Base-by-base conservation (phyloP, 2,888 invertebrate species). In the Carterocephalus palaemon region DNA sequence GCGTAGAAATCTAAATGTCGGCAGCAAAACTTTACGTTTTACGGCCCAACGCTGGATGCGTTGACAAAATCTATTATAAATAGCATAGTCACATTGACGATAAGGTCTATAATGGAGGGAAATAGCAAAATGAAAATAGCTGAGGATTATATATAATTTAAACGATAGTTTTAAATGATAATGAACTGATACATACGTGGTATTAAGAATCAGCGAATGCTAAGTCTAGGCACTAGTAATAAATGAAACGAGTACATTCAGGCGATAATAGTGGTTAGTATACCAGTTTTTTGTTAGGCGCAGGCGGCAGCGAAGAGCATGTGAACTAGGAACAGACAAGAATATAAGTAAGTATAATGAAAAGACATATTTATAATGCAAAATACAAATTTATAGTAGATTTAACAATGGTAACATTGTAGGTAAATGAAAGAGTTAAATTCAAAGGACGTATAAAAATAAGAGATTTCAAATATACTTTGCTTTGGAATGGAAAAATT, bases 1-100 rank as follows among this genome's bases (percentile, higher is more conserved):
- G 28, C 42, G 16, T 28, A 22, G 28, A 28, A 42, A 42, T 42
- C 42, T 42, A 34, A 34, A 42, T 29, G 42, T 42, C 15, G 42
- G 28, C 34, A 22, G 42, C 42, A 36, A 42, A 42, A 42, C 34
- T 42, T 42, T 22, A 42, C 34, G 26, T 36, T 42, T 42, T 42
- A 42, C 42, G 34, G 34, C 26, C 26, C 9, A 34, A 36, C 16
- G 16, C 15, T 16, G 36, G 10, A 36, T 36, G 15, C 36, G 36
- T 36, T 36, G 36, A 36, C 36, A 23, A 36, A 15, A 36, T 36
- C 36, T 24, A 24, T 34, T 34, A 34, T 34, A 15, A 24, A 36
- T 7, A 36, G 23, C 36, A 36, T 16, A 9, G 15, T 12, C 10
- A 9, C 13, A 8, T 3, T 1, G n/a, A 4, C 15, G 23, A 36